Conservation (phyloP, 2,113 vertebrate genomes). For the Eolophus roseicapilla region DNA sequence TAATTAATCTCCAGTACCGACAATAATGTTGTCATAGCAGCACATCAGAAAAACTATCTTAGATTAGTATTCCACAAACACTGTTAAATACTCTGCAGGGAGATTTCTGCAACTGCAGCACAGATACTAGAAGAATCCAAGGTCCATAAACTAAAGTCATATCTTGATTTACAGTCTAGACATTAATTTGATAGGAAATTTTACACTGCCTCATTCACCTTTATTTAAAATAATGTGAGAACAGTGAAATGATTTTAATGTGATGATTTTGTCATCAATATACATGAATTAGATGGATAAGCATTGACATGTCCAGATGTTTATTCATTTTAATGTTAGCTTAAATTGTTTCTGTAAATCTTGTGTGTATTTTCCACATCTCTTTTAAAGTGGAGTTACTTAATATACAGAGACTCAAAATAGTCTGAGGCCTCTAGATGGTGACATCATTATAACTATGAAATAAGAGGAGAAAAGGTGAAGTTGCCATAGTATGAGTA, state of each 20-base stretch:
- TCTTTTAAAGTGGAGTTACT: background rate
- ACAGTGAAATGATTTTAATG: background rate
- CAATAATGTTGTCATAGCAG: background rate
- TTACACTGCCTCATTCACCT: background rate
- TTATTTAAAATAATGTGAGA: background rate
- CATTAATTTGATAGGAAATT: background rate
- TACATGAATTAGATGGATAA: background rate
- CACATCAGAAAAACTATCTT: background rate
- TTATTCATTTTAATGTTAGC: background rate
- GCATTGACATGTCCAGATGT: background rate
- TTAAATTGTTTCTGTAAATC: background rate
- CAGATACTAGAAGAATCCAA: background rate
- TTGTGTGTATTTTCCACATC: background rate
- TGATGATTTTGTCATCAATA: background rate
- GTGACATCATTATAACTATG: background rate
- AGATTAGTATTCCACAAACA: background rate
- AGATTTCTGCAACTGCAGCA: background rate
- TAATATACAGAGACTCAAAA: background rate
- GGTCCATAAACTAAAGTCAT: background rate
- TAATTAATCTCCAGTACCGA: slow-evolving; percentile 5
- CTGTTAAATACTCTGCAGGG: background rate
- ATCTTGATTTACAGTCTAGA: background rate
- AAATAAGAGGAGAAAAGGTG: background rate
- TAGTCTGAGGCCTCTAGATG: background rate
- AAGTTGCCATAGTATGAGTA: background rate